Conservation (phyloP, 2,888 invertebrate genomes). For the Cephonodes hylas region DNA sequence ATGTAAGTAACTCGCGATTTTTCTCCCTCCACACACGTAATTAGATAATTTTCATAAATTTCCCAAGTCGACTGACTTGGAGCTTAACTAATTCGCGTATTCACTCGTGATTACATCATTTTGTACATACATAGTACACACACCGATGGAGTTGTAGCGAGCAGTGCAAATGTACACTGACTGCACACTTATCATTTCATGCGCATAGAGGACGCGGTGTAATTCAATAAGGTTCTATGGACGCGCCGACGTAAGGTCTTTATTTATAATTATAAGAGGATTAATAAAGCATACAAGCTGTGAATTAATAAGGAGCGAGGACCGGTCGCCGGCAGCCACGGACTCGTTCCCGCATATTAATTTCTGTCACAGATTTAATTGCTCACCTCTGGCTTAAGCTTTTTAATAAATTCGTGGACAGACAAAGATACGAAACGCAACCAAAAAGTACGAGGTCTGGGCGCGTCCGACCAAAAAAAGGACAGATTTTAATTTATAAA, state of each 20-base stretch:
- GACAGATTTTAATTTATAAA: constrained; percentile 80
- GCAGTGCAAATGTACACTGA: not conserved
- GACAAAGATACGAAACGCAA: constrained; percentile 68
- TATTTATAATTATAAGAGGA: constrained; percentile 44
- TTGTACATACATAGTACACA: no score
- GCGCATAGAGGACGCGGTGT: constrained; percentile 18
- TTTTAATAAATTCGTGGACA: constrained; percentile 78
- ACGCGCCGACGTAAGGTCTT: constrained; percentile 19
- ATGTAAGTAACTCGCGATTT: constrained; percentile 78
- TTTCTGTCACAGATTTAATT: constrained; percentile 79
- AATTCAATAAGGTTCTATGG: constrained; percentile 20
- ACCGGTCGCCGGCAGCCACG: constrained; percentile 48
- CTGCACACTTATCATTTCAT: not conserved
- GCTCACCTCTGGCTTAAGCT: constrained; percentile 76
- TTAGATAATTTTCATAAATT: constrained; percentile 76
- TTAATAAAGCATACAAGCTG: constrained; percentile 62
- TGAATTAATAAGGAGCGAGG: constrained; percentile 58
- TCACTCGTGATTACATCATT: not conserved
- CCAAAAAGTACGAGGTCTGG: constrained; percentile 67
- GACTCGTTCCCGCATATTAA: constrained; percentile 69
- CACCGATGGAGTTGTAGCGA: not conserved
- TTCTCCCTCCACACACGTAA: constrained; percentile 76
- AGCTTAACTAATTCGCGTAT: not conserved
- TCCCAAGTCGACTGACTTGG: constrained; percentile 33
- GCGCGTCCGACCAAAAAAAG: constrained; percentile 70